Evolutionary conservation across 2,797 vertebrate genomes (phyloP).

Genomic region (Sebastes oblongus): DNA sequence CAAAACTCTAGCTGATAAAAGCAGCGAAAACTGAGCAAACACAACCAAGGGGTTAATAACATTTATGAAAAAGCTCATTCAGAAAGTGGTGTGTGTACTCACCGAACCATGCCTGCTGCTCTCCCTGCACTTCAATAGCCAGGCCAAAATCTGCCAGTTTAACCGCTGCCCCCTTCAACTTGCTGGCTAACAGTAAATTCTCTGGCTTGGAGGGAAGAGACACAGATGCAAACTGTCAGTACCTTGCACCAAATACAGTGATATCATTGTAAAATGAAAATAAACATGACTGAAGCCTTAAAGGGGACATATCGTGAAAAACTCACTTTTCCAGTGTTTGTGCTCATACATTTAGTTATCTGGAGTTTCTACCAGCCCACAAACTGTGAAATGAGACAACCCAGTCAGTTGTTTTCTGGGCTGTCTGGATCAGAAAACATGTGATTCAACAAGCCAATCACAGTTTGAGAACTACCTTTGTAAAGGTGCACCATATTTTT

Average conservation of each 20-base stretch:
- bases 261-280: background rate
- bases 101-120: slow-evolving; percentile 99
- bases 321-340: background rate
- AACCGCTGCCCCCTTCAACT: slow-evolving; percentile 96
- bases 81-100: slow-evolving; percentile 48
- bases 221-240: slow-evolving; percentile 36
- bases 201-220: slow-evolving; percentile 88
- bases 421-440: no score
- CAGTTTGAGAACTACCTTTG: no score
- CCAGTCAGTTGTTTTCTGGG: no score
- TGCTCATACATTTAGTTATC: background rate
- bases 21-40: background rate
- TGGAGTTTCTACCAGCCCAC: no score
- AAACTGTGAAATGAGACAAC: no score
- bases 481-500: fast-evolving
- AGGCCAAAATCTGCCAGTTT: slow-evolving; percentile 97
- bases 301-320: background rate
- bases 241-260: fast-evolving
- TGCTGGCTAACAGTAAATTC: slow-evolving; percentile 97
- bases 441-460: no score
- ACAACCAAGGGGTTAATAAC: background rate
- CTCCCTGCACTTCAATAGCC: slow-evolving; percentile 97
- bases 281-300: background rate
- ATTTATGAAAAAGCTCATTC: background rate
- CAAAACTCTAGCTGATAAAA: background rate